phyloP scores from a whole-genome alignment of 2,797 vertebrate genomes.

The Spheniscus humboldti region DNA sequence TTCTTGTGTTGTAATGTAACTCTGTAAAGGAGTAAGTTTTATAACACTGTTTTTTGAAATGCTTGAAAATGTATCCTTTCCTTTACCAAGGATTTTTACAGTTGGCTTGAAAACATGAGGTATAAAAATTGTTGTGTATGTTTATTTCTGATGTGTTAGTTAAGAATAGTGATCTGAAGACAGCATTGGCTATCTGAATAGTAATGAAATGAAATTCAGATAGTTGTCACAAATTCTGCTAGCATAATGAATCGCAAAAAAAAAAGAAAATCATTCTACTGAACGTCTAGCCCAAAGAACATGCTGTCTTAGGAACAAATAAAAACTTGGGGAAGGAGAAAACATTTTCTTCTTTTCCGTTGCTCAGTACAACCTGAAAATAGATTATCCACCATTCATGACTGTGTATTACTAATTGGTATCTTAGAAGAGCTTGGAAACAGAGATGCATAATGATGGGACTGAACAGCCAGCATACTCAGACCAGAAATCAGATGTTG shows the following conservation, averaged over 20 bases:
- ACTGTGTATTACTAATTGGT: not conserved
- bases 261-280: not conserved
- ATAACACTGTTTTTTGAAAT: not conserved
- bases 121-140: not conserved
- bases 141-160: not conserved
- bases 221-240: not conserved
- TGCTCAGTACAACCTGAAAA: not conserved
- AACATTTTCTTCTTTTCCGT: not conserved
- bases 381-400: not conserved
- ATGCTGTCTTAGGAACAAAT: not conserved
- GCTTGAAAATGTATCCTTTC: not conserved
- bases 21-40: not conserved
- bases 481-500: not conserved
- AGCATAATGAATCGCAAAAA: not conserved
- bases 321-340: not conserved
- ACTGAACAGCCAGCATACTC: not conserved
- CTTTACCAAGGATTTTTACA: not conserved
- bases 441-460: not conserved
- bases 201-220: not conserved
- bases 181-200: not conserved
- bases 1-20: slow-evolving; percentile 34
- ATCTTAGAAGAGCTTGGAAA: not conserved
- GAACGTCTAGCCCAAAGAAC: not conserved
- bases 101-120: not conserved
- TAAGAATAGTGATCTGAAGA: not conserved